Evolutionary conservation across 2,888 invertebrate genomes (phyloP).

Genomic region (Onthophagus sagittarius): DNA sequence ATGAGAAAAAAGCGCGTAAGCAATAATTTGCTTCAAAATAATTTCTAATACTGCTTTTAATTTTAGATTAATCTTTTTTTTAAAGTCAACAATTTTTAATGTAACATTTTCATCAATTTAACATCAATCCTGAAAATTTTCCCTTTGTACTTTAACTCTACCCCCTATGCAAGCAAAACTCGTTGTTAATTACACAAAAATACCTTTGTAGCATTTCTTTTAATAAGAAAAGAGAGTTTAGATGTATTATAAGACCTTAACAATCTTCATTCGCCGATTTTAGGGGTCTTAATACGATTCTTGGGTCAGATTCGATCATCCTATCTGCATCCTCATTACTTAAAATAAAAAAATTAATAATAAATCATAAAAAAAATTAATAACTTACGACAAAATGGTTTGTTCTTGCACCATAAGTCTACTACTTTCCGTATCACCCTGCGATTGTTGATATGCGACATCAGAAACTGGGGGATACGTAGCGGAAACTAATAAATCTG

Average conservation of each 20-base stretch:
- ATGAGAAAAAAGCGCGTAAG: background rate
- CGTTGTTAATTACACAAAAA: background rate
- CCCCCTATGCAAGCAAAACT: background rate
- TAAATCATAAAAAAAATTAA: background rate
- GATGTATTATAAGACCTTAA: slow-evolving; percentile 26
- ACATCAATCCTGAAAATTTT: background rate
- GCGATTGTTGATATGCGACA: slow-evolving; percentile 59
- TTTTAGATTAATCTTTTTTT: background rate
- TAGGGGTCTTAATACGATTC: slow-evolving; percentile 61
- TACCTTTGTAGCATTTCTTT: background rate
- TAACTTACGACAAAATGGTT: slow-evolving; percentile 52
- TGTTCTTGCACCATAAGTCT: slow-evolving; percentile 69
- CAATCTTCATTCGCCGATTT: slow-evolving; percentile 58
- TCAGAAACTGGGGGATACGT: slow-evolving; percentile 75
- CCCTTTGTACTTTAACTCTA: background rate
- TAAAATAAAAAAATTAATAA: slow-evolving; percentile 20
- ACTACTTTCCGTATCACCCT: slow-evolving; percentile 66
- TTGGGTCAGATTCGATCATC: slow-evolving; percentile 69
- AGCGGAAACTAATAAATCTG: slow-evolving; percentile 69
- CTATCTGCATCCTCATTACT: slow-evolving; percentile 67
- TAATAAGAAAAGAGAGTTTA: background rate
- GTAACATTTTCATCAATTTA: background rate
- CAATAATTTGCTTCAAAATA: background rate
- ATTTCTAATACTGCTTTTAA: background rate
- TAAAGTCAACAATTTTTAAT: background rate